A percentile compares a stretch with the other conserved stretches of the same genome.
Conservation (phyloP, 2,797 vertebrate species). For the Hyperoplus immaculatus region DNA sequence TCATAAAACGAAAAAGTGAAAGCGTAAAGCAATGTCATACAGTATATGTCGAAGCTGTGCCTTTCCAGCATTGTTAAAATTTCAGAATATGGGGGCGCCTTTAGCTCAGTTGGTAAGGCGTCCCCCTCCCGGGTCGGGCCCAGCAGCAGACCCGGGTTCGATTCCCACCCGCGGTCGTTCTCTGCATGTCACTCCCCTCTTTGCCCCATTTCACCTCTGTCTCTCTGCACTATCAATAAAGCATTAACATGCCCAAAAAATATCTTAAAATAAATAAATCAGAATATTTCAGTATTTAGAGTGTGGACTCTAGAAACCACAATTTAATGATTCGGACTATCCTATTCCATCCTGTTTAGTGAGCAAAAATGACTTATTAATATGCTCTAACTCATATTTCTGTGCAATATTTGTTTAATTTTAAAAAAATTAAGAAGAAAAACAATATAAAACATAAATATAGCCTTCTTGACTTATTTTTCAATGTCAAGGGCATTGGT, state of each 20-base stretch:
- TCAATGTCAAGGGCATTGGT: slow-evolving; percentile 52
- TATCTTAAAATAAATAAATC: too few species aligned
- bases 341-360: not conserved
- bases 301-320: not conserved
- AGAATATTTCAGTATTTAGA: not conserved
- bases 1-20: not conserved
- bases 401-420: not conserved
- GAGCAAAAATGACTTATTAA: not conserved
- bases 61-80: not conserved
- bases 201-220: too few species aligned
- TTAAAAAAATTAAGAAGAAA: not conserved
- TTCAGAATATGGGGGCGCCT: too few species aligned
- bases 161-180: too few species aligned
- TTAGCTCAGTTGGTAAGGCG: too few species aligned
- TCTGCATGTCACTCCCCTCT: too few species aligned
- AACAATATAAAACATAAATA: not conserved
- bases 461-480: slow-evolving; percentile 23
- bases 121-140: too few species aligned
- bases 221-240: too few species aligned
- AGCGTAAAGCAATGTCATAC: not conserved
- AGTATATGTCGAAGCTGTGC: not conserved
- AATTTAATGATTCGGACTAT: not conserved
- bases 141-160: too few species aligned
- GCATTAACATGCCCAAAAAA: too few species aligned
- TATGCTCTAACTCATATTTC: not conserved